Evolutionary conservation across 53 echinoderm and acorn worm genomes (phyloP).

Genomic region (Luidia sarsii): DNA sequence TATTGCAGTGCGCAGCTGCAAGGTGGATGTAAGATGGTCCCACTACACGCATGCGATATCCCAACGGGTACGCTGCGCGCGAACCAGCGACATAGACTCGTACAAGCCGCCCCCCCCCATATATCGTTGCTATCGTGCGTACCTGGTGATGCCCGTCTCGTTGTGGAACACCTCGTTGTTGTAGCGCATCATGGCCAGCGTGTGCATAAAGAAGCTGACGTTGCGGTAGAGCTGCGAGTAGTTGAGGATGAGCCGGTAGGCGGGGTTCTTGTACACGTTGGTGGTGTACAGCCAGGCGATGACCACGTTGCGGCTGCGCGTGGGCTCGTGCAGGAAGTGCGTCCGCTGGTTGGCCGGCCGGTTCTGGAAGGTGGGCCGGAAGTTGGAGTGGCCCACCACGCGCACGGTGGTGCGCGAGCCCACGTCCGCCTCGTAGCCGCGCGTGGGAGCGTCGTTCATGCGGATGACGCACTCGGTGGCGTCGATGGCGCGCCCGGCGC

Average conservation of each 20-base stretch:
- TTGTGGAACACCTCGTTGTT: slow-evolving; percentile 83
- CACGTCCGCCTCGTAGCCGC: slow-evolving; percentile 72
- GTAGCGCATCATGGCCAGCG: slow-evolving; percentile 84
- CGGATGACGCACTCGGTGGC: slow-evolving; percentile 80
- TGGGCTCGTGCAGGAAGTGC: slow-evolving; percentile 67
- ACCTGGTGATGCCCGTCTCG: slow-evolving; percentile 91
- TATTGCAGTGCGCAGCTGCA: too few species aligned
- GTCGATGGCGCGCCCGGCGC: slow-evolving; percentile 77
- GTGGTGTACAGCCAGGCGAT: slow-evolving; percentile 87
- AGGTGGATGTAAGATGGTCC: too few species aligned
- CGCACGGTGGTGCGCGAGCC: slow-evolving; percentile 81
- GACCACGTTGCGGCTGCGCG: slow-evolving; percentile 65
- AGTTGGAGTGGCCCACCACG: slow-evolving; percentile 87
- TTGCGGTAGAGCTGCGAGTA: slow-evolving; percentile 87
- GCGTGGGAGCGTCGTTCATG: slow-evolving; percentile 91
- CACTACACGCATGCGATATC: too few species aligned
- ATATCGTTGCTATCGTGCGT: too few species aligned
- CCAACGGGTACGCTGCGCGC: too few species aligned
- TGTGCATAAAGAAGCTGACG: slow-evolving; percentile 84
- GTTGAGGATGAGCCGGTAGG: slow-evolving; percentile 75
- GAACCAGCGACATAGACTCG: too few species aligned
- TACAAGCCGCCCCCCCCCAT: too few species aligned
- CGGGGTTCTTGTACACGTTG: slow-evolving; percentile 87
- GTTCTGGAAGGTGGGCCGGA: slow-evolving; percentile 79
- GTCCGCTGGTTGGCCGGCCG: slow-evolving; percentile 61